A percentile compares a stretch with the other conserved stretches of the same genome.
phyloP scores from a whole-genome alignment of 2,113 vertebrate genomes.

The Thinocorus orbignyianus region DNA sequence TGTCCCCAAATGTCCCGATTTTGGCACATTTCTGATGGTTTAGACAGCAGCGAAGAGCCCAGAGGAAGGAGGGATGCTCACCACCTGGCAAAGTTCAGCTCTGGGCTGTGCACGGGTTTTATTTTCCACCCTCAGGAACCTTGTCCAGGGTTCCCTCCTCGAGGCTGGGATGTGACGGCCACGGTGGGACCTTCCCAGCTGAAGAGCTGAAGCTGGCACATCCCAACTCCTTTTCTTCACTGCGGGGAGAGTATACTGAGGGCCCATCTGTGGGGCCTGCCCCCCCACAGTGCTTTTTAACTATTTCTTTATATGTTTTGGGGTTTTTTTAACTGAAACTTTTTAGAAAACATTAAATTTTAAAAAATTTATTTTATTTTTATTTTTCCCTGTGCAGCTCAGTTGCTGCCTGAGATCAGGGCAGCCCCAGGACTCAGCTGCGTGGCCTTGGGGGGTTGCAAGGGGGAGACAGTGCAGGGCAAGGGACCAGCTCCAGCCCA shows the following conservation, averaged over 20 bases:
- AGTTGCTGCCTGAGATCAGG: background rate
- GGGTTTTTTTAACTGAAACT: background rate
- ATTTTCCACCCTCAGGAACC: background rate
- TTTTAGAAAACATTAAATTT: background rate
- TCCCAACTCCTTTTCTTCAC: background rate
- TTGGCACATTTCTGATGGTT: background rate
- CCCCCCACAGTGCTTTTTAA: fast-evolving
- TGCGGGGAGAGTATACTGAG: fast-evolving
- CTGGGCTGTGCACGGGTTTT: background rate
- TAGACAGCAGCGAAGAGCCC: background rate
- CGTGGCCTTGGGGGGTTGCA: background rate
- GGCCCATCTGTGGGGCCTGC: fast-evolving
- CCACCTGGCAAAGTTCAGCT: background rate
- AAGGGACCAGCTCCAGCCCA: background rate
- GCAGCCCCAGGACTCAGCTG: background rate
- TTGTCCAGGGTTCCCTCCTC: background rate
- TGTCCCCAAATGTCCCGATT: background rate
- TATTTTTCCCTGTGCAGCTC: background rate
- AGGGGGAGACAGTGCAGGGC: background rate
- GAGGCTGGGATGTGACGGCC: fast-evolving
- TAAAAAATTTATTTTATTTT: too few relatives aligned
- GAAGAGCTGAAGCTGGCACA: background rate
- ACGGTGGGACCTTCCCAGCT: background rate
- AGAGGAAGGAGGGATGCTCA: background rate
- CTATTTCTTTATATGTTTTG: background rate